Conservation (phyloP, 2,888 invertebrate species). For the Venusia cambrica region DNA sequence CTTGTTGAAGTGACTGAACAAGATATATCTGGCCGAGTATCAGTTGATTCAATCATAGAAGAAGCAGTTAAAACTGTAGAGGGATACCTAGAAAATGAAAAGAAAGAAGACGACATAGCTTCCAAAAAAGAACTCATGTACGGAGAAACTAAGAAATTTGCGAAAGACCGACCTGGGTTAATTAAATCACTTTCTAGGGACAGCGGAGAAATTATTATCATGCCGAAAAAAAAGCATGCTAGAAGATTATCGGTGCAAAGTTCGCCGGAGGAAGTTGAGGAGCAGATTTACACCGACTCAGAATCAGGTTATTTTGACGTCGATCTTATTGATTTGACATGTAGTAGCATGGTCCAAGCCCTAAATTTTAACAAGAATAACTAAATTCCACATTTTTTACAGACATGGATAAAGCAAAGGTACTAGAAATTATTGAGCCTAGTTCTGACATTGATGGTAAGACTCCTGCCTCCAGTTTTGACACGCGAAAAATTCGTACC, state of each 20-base stretch:
- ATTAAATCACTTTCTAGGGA: constrained; percentile 73
- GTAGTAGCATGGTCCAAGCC: too few relatives aligned
- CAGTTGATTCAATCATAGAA: constrained; percentile 72
- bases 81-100: constrained; percentile 54
- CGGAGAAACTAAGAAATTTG: constrained; percentile 54
- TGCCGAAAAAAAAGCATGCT: constrained; percentile 73
- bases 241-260: constrained; percentile 77
- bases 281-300: constrained; percentile 77
- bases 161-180: constrained; percentile 63
- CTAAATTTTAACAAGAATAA: too few relatives aligned
- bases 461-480: constrained; percentile 62
- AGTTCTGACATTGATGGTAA: constrained; percentile 65
- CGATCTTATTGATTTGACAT: too few relatives aligned
- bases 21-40: constrained; percentile 61
- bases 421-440: constrained; percentile 76
- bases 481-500: constrained; percentile 68
- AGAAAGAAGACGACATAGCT: constrained; percentile 47
- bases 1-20: constrained; percentile 42
- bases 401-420: constrained; percentile 79
- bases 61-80: constrained; percentile 70
- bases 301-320: constrained; percentile 78
- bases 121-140: constrained; percentile 49
- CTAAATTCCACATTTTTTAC: constrained; percentile 27
- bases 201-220: constrained; percentile 70
- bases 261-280: constrained; percentile 77